phyloP scores from a whole-genome alignment of 1,140 invertebrate species.

The Formica selysi region DNA sequence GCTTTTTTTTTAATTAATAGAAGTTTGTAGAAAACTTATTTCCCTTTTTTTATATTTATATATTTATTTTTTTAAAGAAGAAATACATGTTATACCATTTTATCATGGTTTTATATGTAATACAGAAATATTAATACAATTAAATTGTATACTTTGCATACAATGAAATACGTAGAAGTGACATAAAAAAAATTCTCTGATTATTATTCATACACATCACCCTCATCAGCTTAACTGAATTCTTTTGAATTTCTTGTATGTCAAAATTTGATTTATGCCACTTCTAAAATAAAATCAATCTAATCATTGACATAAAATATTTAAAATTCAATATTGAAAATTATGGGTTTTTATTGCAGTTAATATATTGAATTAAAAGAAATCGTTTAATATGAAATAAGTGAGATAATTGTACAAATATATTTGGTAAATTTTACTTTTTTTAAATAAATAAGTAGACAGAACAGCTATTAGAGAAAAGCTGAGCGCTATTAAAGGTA shows the following conservation, averaged over 20 bases:
- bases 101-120: background rate
- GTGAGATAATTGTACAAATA: constrained; percentile 22
- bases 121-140: background rate
- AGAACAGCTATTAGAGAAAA: too few relatives aligned
- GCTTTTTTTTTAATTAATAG: constrained; percentile 20
- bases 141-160: background rate
- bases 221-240: background rate
- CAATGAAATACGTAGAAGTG: background rate
- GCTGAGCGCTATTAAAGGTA: too few relatives aligned
- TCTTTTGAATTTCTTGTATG: background rate
- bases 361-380: background rate
- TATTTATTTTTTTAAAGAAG: constrained; percentile 45
- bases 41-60: constrained; percentile 46
- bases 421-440: constrained; percentile 7
- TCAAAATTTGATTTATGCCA: background rate
- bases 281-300: constrained; percentile 4
- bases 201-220: background rate
- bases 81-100: background rate
- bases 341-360: background rate
- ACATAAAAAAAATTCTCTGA: constrained; percentile 3
- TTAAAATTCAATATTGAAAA: background rate
- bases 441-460: background rate
- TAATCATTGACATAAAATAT: background rate
- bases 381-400: background rate
- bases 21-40: background rate